These are phyloP conservation scores for Avahi laniger DNA, from an alignment of 2,797 vertebrate genomes.

Conservation along the genomic window DNA sequence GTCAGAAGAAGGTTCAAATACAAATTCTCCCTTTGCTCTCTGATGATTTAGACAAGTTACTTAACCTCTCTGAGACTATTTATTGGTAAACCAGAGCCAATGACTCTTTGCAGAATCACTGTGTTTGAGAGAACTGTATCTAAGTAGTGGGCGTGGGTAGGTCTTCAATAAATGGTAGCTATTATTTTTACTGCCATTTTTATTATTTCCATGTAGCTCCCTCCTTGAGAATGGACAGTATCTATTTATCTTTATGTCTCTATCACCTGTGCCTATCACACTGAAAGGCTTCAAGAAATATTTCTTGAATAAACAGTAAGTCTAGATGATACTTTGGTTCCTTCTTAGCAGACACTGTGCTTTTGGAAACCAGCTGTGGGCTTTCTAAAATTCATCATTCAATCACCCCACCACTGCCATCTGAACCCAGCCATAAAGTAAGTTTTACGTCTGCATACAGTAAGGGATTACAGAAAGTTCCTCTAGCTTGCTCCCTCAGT, in stretches of 20 bases:
- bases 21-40: conserved; percentile 14
- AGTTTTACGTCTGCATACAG: not conserved
- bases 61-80: not conserved
- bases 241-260: not conserved
- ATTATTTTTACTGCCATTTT: not conserved
- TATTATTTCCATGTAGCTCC: not conserved
- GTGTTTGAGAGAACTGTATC: not conserved
- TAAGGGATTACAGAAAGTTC: not conserved
- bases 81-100: not conserved
- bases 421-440: not conserved
- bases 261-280: not conserved
- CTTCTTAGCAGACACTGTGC: not conserved
- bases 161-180: not conserved
- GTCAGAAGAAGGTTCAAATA: conserved; percentile 16
- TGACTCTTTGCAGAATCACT: not conserved
- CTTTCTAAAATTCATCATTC: not conserved
- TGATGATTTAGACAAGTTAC: not conserved
- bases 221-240: not conserved
- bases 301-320: not conserved
- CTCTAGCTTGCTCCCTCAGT: not conserved
- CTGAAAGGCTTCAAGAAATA: not conserved
- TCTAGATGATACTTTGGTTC: not conserved
- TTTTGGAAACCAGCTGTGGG: not conserved
- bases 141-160: not conserved
- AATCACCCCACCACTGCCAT: not conserved